Base-by-base conservation (phyloP, 2,888 invertebrate species). In the Aricia artaxerxes region DNA sequence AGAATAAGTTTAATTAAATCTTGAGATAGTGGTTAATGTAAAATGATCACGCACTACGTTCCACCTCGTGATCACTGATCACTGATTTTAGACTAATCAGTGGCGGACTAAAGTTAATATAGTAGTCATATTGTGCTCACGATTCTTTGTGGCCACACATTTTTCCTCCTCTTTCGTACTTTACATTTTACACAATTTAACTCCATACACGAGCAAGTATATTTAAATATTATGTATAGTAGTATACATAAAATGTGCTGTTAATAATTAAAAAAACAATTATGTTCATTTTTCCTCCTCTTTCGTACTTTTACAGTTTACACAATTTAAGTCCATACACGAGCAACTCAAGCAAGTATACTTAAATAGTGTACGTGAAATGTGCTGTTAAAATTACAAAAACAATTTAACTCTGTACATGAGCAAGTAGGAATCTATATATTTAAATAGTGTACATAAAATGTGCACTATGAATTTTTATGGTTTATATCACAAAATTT, bases 11-110 rank as follows among this genome's bases (percentile, higher is more conserved):
- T 69, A 38, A 69, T 69, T 69, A 69, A 69, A 69, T 69, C 35
- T 69, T 38, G 16, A 38, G 69, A 69, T 69, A 69, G 69, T 13
- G 35, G 35, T 69, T 38, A 69, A 69, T 69, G 13, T 69, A 69
- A 31, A 64, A 31, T 69, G 69, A 69, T 69, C 69, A 69, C 69
- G 69, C 35, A 69, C 69, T 5, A 69, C 31, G 69, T 69, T 69
- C 35, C 69, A 69, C 69, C 69, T 69, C 69, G 13, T 69, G 69
- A 69, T 69, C 69, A 38, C 69, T 69, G 35, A 69, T 35, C 60
- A 60, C 61, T 7, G 13, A 61, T 61, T n/a, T 24, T 24, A 61
- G 61, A 61, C 2, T n/a, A 31, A 69, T 13, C 69, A 69, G 69
- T 9, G 35, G 13, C 35, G 35, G 69, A 69, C 38, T 69, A 13